phyloP scores from a whole-genome alignment of 2,797 vertebrate species.

The Gadopsis marmoratus region DNA sequence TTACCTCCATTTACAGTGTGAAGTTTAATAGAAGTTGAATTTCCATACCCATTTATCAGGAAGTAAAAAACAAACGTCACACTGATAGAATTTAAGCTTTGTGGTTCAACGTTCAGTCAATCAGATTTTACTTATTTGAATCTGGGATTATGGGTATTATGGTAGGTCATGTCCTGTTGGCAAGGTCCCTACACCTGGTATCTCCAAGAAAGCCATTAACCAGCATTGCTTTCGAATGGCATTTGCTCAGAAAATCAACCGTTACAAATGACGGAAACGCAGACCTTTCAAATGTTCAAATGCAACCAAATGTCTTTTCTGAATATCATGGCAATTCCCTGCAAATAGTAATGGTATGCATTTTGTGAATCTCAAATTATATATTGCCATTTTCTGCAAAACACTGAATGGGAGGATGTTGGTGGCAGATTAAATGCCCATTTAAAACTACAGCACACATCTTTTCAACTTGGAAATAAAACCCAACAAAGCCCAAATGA shows the following conservation, averaged over 20 bases:
- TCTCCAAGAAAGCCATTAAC: neutral
- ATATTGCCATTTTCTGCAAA: neutral
- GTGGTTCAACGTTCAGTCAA: constrained; percentile 7
- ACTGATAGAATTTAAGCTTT: neutral
- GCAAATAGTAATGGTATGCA: neutral
- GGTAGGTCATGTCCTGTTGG: neutral
- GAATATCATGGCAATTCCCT: neutral
- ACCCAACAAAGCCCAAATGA: constrained; percentile 36
- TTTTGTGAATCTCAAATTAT: constrained; percentile 15
- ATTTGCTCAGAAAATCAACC: neutral
- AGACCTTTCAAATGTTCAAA: neutral
- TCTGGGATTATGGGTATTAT: neutral
- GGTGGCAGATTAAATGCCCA: constrained; percentile 1
- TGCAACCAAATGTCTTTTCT: constrained; percentile 2
- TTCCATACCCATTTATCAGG: neutral
- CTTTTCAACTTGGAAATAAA: constrained; percentile 11
- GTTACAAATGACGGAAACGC: neutral
- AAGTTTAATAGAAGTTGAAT: neutral
- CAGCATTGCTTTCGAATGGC: neutral
- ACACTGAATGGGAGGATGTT: constrained; percentile 3
- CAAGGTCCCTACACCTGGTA: neutral
- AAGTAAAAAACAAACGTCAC: neutral
- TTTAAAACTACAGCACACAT: constrained; percentile 30
- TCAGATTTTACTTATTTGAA: constrained; percentile 1
- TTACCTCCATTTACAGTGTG: constrained; percentile 23